Conservation (phyloP, 1,140 invertebrate genomes). For the Batillaria attramentaria region DNA sequence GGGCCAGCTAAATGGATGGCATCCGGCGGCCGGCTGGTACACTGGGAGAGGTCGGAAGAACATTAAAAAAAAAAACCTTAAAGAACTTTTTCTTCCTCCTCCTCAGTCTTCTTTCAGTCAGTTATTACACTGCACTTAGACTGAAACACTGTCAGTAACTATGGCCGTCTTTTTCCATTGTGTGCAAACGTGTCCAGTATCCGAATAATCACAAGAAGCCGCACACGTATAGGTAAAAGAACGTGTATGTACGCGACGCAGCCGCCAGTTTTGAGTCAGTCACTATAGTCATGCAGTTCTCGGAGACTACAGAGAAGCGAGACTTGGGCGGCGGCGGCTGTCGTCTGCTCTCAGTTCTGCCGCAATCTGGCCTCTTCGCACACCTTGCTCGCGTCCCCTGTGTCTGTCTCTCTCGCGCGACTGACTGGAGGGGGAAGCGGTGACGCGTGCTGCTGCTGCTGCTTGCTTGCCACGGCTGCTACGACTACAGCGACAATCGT, state of each 20-base stretch:
- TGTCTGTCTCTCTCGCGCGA: neutral
- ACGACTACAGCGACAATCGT: neutral
- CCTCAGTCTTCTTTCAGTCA: no score
- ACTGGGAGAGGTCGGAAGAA: no score
- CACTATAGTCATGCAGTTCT: no score
- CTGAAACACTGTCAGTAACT: no score
- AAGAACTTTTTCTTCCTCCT: no score
- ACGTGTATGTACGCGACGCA: neutral
- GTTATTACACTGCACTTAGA: no score
- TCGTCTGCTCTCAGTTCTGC: neutral
- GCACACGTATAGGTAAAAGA: neutral
- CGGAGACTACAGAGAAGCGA: neutral
- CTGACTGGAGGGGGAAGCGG: neutral
- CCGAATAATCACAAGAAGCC: neutral
- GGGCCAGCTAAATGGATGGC: no score
- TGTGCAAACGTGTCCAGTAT: neutral
- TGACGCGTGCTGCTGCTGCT: constrained; percentile 3
- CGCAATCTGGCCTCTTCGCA: constrained; percentile 18
- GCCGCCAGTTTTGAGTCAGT: no score
- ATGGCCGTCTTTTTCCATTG: no score
- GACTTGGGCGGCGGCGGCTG: constrained; percentile 11
- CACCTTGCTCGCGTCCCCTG: neutral
- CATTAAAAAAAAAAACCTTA: no score
- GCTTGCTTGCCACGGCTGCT: constrained; percentile 5
- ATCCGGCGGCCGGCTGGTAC: no score